A percentile compares a stretch with the other conserved stretches of the same genome.
These are phyloP conservation scores for Danio rerio DNA, from an alignment of 2,113 vertebrate genomes.

Conservation along the genomic window GRCz12tu NC_133182.1:40960501-40961000, in stretches of 20 bases:
- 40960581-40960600: slow-evolving; percentile 91
- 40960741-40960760: neutral
- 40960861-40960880: no score
- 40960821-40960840: neutral
- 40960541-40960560: slow-evolving; percentile 99
- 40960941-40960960: no score
- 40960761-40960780: neutral
- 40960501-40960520: slow-evolving; percentile 97
- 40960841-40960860: no score
- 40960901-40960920: no score
- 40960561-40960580: slow-evolving; percentile 95
- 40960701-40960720: slow-evolving; percentile 51
- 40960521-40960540: slow-evolving; percentile 86
- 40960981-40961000: no score
- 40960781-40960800: neutral
- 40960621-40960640: slow-evolving; percentile 79
- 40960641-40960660: slow-evolving; percentile 61
- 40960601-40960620: slow-evolving; percentile 92
- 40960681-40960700: neutral
- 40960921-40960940: no score
- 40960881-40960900: no score
- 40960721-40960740: slow-evolving; percentile 40
- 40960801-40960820: neutral
- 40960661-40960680: neutral
- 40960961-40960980: no score